phyloP scores from a whole-genome alignment of 2,113 vertebrate species.

The Cochlearius cochlearius region DNA sequence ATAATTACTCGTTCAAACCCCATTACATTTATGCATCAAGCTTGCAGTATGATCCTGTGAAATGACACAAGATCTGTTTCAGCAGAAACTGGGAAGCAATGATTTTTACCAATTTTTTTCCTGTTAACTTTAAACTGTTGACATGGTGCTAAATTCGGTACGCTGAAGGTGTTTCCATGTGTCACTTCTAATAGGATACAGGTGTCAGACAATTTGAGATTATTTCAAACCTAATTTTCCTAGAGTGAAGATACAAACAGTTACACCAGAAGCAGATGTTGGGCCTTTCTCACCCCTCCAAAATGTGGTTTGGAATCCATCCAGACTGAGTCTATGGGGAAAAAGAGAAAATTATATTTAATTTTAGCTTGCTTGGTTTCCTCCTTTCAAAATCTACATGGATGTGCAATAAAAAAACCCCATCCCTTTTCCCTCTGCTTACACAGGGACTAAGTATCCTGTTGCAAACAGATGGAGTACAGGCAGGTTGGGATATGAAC shows the following conservation, averaged over 20 bases:
- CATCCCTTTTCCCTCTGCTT: constrained; percentile 7
- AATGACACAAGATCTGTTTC: neutral
- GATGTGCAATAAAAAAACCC: neutral
- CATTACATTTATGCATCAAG: neutral
- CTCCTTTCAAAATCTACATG: constrained; percentile 22
- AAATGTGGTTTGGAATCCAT: constrained; percentile 57
- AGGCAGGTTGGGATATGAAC: neutral
- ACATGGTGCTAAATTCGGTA: constrained; percentile 61
- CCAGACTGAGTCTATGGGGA: constrained; percentile 26
- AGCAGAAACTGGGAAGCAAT: constrained; percentile 29
- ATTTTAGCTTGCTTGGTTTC: constrained; percentile 58
- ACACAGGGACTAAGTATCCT: neutral
- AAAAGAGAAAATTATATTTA: constrained; percentile 54
- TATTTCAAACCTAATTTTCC: constrained; percentile 70
- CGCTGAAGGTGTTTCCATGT: constrained; percentile 60
- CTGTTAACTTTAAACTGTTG: constrained; percentile 52
- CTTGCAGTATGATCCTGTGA: neutral
- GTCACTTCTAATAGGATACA: constrained; percentile 71
- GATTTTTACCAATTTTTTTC: constrained; percentile 18
- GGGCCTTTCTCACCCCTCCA: constrained; percentile 33
- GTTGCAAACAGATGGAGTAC: constrained; percentile 19
- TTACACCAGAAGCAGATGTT: constrained; percentile 67
- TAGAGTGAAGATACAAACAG: constrained; percentile 61
- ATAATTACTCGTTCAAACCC: neutral
- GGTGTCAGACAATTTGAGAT: constrained; percentile 62